A percentile compares a stretch with the other conserved stretches of the same genome.
Evolutionary conservation across 2,888 invertebrate species (phyloP).

Genomic region (Seira ritae): DNA sequence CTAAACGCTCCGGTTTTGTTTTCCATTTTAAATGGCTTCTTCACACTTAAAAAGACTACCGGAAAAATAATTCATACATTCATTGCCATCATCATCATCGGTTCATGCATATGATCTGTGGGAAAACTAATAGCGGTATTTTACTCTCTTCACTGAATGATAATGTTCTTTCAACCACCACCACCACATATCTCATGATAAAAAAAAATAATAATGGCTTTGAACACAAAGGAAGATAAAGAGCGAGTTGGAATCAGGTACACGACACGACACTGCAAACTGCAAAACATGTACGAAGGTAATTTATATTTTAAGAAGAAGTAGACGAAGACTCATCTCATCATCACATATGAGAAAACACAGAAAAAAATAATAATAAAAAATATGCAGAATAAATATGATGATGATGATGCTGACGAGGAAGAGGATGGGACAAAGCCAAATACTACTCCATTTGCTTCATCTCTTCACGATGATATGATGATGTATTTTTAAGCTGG

Average conservation of each 20-base stretch:
- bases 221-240: conserved; percentile 1
- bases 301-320: conserved; percentile 6
- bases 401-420: not conserved
- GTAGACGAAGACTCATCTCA: not conserved
- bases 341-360: conserved; percentile 1
- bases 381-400: no score
- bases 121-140: not conserved
- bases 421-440: conserved; percentile 8
- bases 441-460: conserved; percentile 5
- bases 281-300: not conserved
- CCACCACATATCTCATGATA: not conserved
- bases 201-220: conserved; percentile 5
- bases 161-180: not conserved
- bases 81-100: conserved; percentile 14
- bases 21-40: not conserved
- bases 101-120: not conserved
- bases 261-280: not conserved
- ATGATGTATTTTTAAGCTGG: no score
- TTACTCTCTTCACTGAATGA: not conserved
- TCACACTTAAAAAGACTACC: conserved; percentile 4
- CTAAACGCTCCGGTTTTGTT: not conserved
- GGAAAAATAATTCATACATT: conserved; percentile 11
- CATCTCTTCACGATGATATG: not conserved
- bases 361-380: not conserved
- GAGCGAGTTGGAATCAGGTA: conserved; percentile 7